Base-by-base conservation (phyloP, 2,797 vertebrate genomes). In the Pantherophis alleghaniensis region DNA sequence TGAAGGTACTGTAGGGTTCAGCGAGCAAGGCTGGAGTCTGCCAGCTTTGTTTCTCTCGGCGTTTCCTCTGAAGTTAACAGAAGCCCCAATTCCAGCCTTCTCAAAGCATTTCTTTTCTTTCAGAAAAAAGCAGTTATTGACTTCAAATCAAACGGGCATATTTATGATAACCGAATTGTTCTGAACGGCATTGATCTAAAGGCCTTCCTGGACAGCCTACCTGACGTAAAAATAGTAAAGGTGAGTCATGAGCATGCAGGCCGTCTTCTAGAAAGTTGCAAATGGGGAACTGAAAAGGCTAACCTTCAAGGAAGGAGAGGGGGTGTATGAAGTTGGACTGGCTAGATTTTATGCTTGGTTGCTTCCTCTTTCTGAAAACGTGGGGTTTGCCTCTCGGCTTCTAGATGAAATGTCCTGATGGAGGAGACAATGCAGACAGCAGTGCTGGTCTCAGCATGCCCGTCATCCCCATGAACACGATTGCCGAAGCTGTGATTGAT, bases 71-170 rank as follows among this genome's bases (percentile, higher is more conserved):
- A 3, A 53, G 26, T 5, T 12, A 24, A 83, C 2, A 83, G 7
- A 42, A 32, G 53, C 79, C 12, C 37, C 5, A 61, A 1, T 92
- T 94, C 7, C 90, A 90, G 90, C 7, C 22, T 56, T 11, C 42
- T 53, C 86, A 61, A 55, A 69, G 42, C 74, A 53, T 59, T 69
- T 86, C 88, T 28, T 88, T 12, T 26, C 56, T 5, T 5, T 94
- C 97, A 99, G 99, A 99, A 99, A 98, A 99, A 99, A 97, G 99
- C 99, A 37, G 99, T 99, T 91, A 99, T 99, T 94, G 99, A 99
- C 97, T 99, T 99, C 97, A 99, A 99, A 95, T 99, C 99, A 26
- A 99, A 99, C 89, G 99, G 99, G 59, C 99, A 99, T 96, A 99
- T 99, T 97, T 99, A 99, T 94, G 99, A 99, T 97, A 99, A 99